Evolutionary conservation across 35 echinoderm and acorn worm species (phyloP).

Genomic region (Anneissia japonica): DNA sequence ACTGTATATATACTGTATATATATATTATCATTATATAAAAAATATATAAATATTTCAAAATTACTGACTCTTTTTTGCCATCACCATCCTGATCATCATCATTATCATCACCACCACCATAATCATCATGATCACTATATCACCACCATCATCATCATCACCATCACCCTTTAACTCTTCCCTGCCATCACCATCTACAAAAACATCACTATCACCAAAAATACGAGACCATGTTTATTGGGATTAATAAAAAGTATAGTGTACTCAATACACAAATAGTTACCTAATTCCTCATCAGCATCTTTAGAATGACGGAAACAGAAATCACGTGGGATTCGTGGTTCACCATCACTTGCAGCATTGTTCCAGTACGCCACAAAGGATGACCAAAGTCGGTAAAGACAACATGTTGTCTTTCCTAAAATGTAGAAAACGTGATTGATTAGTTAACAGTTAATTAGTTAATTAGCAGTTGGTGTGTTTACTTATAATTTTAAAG

Average conservation of each 20-base stretch:
- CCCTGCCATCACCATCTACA: not conserved
- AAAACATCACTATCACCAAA: not conserved
- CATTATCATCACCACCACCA: no score
- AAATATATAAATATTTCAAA: no score
- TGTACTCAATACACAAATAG: no score
- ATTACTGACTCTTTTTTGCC: no score
- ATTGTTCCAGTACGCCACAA: constrained; percentile 34
- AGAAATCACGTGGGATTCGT: constrained; percentile 19
- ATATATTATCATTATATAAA: no score
- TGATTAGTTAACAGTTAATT: not conserved
- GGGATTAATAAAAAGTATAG: no score
- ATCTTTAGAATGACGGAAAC: constrained; percentile 10
- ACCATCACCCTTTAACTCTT: not conserved
- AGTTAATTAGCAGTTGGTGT: not conserved
- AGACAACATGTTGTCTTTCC: constrained; percentile 53
- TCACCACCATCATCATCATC: not conserved
- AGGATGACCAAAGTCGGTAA: constrained; percentile 39
- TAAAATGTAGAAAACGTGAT: not conserved
- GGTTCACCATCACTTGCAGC: constrained; percentile 22
- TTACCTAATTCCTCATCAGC: not conserved
- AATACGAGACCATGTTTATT: no score
- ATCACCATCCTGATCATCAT: no score
- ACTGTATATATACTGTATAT: no score
- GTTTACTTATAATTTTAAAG: no score
- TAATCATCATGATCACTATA: not conserved